Percentiles rank a stretch among this genome's conserved stretches.
Evolutionary conservation across 2,888 invertebrate genomes (phyloP).

Genomic region (Lymantria monacha): DNA sequence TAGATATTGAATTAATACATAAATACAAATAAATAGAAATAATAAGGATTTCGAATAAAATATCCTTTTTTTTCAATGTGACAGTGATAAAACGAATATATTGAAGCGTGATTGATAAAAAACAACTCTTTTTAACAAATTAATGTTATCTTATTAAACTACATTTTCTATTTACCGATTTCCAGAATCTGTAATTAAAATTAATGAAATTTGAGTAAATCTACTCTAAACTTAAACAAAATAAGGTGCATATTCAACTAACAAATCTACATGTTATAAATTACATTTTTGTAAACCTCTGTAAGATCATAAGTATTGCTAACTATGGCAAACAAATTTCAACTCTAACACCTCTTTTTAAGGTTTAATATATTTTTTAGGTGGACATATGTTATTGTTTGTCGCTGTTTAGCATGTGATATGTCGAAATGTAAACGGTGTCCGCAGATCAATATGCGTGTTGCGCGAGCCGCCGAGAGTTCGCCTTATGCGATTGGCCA

Average conservation of each 20-base stretch:
- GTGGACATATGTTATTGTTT: conserved; percentile 72
- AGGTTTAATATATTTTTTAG: conserved; percentile 33
- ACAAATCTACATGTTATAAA: conserved; percentile 46
- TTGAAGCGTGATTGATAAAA: not conserved
- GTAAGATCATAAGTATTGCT: conserved; percentile 34
- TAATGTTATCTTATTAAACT: no score
- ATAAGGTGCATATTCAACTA: conserved; percentile 26
- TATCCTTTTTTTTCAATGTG: no score
- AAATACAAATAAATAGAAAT: not conserved
- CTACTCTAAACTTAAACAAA: not conserved
- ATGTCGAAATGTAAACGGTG: conserved; percentile 80
- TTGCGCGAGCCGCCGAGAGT: conserved; percentile 52
- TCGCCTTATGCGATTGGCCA: conserved; percentile 75
- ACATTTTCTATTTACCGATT: no score
- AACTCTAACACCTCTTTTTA: conserved; percentile 5
- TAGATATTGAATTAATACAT: not conserved
- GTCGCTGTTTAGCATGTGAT: conserved; percentile 80
- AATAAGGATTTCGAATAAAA: no score
- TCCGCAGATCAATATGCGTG: conserved; percentile 83
- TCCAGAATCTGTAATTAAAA: no score
- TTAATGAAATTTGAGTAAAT: not conserved
- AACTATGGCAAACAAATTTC: conserved; percentile 17
- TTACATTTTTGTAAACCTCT: conserved; percentile 39
- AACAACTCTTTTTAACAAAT: no score
- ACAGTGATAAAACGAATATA: not conserved